A percentile compares a stretch with the other conserved stretches of the same genome.
phyloP scores from a whole-genome alignment of 2,113 vertebrate genomes.

The Conger conger region DNA sequence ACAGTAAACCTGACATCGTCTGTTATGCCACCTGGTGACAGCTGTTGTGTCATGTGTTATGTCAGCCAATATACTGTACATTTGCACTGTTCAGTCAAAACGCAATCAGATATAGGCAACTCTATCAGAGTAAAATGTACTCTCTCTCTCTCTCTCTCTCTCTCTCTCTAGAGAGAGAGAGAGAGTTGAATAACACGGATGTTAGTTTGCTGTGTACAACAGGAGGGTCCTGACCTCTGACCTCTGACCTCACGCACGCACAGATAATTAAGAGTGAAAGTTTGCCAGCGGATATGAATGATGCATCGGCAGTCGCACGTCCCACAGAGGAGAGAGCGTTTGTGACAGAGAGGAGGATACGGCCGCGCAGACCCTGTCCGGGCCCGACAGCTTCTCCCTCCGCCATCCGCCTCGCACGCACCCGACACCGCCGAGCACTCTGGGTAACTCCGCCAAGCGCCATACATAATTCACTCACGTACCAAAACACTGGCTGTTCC shows the following conservation, averaged over 20 bases:
- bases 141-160: no score
- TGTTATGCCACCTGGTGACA: no score
- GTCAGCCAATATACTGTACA: no score
- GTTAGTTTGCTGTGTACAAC: no score
- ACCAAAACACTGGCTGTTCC: background rate
- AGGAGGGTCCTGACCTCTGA: no score
- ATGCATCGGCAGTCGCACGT: background rate
- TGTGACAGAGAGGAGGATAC: background rate
- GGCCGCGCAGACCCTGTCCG: background rate
- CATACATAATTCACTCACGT: background rate
- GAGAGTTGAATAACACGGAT: no score
- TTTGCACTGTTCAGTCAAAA: no score
- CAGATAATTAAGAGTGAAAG: background rate
- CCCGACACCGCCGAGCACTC: background rate
- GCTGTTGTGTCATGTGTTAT: no score
- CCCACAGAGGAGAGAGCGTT: background rate
- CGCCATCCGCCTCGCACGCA: background rate
- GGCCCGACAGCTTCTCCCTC: background rate
- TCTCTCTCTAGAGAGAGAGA: no score
- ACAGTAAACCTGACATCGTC: no score
- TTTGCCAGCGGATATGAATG: background rate
- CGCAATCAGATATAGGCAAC: no score
- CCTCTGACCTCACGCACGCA: background rate
- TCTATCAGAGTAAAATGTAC: no score
- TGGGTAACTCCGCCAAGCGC: background rate